Evolutionary conservation across 2,797 vertebrate genomes (phyloP).

Genomic region (Argentina silus): DNA sequence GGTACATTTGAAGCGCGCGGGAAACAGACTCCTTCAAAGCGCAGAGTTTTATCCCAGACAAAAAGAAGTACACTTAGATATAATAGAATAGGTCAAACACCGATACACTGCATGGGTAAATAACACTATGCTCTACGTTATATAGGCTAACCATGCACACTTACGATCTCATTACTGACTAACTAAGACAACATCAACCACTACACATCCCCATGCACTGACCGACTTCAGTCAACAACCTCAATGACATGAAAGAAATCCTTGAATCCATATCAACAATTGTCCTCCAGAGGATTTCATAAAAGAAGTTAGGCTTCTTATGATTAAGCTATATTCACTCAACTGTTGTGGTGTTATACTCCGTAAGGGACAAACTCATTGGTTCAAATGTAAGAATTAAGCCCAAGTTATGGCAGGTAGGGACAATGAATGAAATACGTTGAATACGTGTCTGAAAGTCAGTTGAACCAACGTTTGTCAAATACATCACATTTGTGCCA

Average conservation of each 20-base stretch:
- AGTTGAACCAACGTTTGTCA: too few species aligned
- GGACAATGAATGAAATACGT: too few species aligned
- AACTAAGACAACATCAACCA: conserved; percentile 9
- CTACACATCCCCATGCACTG: conserved; percentile 51
- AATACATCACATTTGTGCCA: too few species aligned
- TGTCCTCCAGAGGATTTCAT: conserved; percentile 5
- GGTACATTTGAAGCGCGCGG: conserved; percentile 67
- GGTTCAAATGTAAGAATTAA: too few species aligned
- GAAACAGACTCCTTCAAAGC: conserved; percentile 75
- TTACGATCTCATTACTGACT: conserved; percentile 21
- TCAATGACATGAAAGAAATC: neutral
- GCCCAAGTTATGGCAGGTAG: too few species aligned
- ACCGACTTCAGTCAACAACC: conserved; percentile 14
- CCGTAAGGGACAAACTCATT: too few species aligned
- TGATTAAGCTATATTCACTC: too few species aligned
- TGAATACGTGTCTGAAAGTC: too few species aligned
- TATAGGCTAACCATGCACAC: conserved; percentile 61
- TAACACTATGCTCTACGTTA: conserved; percentile 31
- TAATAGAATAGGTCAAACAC: conserved; percentile 57
- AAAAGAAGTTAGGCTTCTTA: neutral
- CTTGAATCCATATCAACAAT: neutral
- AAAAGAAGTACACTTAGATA: conserved; percentile 66
- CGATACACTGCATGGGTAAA: conserved; percentile 20
- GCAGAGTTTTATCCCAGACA: conserved; percentile 79
- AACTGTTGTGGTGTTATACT: too few species aligned